These are phyloP conservation scores for Petrocephalus zakoni DNA, from an alignment of 2,113 vertebrate species.

Conservation along the genomic window DNA sequence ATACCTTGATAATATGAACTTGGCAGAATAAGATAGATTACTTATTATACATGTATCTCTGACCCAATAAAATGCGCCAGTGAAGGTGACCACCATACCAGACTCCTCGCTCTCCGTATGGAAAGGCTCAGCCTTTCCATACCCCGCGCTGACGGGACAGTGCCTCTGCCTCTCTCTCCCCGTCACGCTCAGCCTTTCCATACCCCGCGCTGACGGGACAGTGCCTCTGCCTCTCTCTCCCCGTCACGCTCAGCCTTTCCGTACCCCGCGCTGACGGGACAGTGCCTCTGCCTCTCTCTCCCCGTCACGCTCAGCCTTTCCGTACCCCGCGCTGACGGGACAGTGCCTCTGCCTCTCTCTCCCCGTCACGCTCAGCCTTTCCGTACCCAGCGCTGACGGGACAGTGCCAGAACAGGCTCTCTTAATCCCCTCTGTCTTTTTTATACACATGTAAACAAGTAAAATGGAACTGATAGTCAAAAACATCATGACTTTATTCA, in stretches of 20 bases:
- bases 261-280: neutral
- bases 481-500: neutral
- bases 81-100: too few species aligned
- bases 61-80: too few species aligned
- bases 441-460: neutral
- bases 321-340: neutral
- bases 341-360: neutral
- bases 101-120: too few species aligned
- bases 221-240: neutral
- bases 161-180: too few species aligned
- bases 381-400: neutral
- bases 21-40: neutral
- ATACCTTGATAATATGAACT: neutral
- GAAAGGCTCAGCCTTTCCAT: neutral
- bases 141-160: neutral
- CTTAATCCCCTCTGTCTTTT: neutral
- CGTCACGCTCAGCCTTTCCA: neutral
- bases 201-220: neutral
- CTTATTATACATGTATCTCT: neutral
- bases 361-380: neutral
- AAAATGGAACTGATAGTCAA: neutral
- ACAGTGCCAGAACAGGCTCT: neutral
- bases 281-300: neutral
- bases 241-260: neutral
- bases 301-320: neutral